These are phyloP conservation scores for Saxidomus purpurata DNA, from an alignment of 1,140 invertebrate species.

Conservation along the genomic window DNA sequence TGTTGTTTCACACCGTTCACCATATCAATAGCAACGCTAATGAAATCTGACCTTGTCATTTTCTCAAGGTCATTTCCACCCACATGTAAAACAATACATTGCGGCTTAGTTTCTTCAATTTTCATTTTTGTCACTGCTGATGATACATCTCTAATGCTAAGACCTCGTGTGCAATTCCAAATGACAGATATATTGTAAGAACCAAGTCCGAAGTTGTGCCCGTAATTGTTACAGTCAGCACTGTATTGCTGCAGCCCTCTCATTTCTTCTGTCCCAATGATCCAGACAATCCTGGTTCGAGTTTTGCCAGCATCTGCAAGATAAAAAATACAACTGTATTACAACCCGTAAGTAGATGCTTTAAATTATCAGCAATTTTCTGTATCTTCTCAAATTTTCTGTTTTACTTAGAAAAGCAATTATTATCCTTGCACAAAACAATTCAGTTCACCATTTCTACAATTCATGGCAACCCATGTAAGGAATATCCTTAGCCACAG, in stretches of 20 bases:
- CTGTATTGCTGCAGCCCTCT: neutral
- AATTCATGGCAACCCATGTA: too few species aligned
- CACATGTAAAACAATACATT: constrained; percentile 55
- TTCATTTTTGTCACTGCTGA: neutral
- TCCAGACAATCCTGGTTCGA: constrained; percentile 29
- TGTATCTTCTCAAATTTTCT: too few species aligned
- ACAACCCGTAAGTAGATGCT: too few species aligned
- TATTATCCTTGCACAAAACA: too few species aligned
- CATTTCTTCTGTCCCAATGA: constrained; percentile 49
- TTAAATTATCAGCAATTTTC: too few species aligned
- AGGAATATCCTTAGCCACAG: too few species aligned
- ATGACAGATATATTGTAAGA: neutral
- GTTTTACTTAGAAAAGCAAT: too few species aligned
- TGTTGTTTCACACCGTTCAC: neutral
- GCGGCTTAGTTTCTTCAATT: neutral
- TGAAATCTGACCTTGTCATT: neutral
- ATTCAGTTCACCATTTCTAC: too few species aligned
- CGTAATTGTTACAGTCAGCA: neutral
- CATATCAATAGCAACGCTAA: neutral
- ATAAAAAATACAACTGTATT: too few species aligned
- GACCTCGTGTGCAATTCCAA: neutral
- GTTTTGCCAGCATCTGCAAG: neutral
- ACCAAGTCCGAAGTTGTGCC: neutral
- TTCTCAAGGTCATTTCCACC: constrained; percentile 39
- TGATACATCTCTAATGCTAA: neutral